Base-by-base conservation (phyloP, 2,797 vertebrate species). In the Arrhamphus sclerolepis region DNA sequence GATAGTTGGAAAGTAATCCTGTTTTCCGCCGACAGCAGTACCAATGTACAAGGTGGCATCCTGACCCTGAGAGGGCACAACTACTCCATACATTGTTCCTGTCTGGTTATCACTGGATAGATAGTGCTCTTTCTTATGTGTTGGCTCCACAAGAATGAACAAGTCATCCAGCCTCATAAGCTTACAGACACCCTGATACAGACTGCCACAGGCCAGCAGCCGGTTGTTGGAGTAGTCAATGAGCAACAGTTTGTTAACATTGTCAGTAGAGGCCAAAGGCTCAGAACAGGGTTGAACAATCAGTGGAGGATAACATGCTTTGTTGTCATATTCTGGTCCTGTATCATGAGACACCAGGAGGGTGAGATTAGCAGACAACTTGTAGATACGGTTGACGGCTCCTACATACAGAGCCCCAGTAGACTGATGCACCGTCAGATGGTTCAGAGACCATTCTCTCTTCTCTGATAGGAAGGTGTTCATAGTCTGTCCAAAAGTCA, bases 111-210 rank as follows among this genome's bases (percentile, higher is more conserved):
- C 96, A 0, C 96, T 99, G 68, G 98, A 99, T 46, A 99, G 91
- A 84, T 99, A 99, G 75, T 99, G 98, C 82, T 99, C 97, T 86
- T 99, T 99, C 82, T 98, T 98, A 82, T 99, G 98, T 0, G 97
- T 97, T 0, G 96, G 98, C 82, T 99, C 98, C 47, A 97, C 97
- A 8, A 99, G 85, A 78, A 98, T 98, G 85, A 99, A 99, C 81
- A 99, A 92, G 86, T 99, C 98, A 0, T 98, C 96, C 31, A 98
- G 90, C 42, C 98, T 92, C 89, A 99, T 94, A 75, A 99, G 92
- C 77, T 98, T 98, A 89, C 98, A 99, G 29, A 99, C 95, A 0
- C 98, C 98, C 87, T 99, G 97, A 91, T 97, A 99, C 62, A 99
- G 95, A 81, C 98, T 99, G 46, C 98, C 98, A 0, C 97, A 99